A percentile compares a stretch with the other conserved stretches of the same genome.
Conservation (phyloP, 2,797 vertebrate genomes). For the Agapornis canus region DNA sequence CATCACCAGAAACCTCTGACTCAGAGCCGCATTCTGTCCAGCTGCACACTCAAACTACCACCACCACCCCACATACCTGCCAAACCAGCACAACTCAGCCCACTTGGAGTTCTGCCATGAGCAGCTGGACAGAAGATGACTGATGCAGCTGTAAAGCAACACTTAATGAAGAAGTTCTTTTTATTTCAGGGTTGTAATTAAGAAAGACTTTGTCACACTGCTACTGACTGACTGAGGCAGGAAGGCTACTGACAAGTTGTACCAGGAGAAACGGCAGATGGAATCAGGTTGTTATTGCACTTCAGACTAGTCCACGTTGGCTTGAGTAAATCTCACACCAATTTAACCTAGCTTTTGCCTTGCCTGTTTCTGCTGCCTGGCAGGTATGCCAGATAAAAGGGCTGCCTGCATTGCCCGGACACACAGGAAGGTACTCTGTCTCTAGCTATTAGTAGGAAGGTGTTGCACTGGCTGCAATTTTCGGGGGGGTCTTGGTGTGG, state of each 20-base stretch:
- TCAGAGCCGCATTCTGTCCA: not conserved
- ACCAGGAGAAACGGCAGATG: not conserved
- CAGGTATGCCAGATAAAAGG: not conserved
- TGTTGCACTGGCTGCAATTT: not conserved
- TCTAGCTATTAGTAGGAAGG: not conserved
- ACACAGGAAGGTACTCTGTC: not conserved
- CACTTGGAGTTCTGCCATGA: not conserved
- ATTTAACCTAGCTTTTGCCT: not conserved
- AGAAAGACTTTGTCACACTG: not conserved
- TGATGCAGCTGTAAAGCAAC: not conserved
- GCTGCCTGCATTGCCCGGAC: not conserved
- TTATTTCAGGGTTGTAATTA: slow-evolving; percentile 26
- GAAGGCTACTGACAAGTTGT: not conserved
- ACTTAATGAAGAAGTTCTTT: not conserved
- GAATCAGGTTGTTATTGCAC: not conserved
- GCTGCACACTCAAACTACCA: not conserved
- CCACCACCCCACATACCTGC: not conserved
- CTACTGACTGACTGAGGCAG: not conserved
- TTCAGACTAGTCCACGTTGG: not conserved
- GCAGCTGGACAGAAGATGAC: slow-evolving; percentile 16
- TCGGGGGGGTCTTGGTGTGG: not conserved
- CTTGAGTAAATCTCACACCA: not conserved
- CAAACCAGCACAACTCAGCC: slow-evolving; percentile 21
- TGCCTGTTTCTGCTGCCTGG: not conserved
- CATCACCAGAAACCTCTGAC: not conserved